These are phyloP conservation scores for Meriones unguiculatus DNA, from an alignment of 2,113 vertebrate genomes.

Conservation along the genomic window DNA sequence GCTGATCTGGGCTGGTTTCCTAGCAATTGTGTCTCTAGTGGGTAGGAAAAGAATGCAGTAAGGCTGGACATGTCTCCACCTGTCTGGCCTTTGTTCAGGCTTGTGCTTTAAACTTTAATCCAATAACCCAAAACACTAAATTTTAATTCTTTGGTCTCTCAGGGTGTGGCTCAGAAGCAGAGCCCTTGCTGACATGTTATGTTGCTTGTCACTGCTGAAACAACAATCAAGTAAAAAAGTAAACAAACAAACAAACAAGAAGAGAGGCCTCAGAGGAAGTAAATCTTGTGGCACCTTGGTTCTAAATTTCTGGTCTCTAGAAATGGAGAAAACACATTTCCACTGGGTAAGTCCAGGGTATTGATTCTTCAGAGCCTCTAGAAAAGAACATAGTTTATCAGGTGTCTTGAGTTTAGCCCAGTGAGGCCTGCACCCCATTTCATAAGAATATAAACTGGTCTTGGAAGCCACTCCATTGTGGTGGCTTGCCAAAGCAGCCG, in stretches of 20 bases:
- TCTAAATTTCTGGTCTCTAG: too few species aligned
- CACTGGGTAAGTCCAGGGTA: too few species aligned
- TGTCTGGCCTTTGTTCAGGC: too few species aligned
- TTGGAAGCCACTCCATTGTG: not conserved
- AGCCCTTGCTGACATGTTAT: rapidly evolving
- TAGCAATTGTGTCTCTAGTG: too few species aligned
- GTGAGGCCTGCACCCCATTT: not conserved
- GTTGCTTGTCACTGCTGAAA: not conserved
- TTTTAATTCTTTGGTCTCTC: not conserved
- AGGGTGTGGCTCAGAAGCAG: not conserved
- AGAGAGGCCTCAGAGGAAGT: not conserved
- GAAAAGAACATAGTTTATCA: not conserved
- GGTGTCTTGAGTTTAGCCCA: not conserved
- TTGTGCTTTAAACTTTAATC: too few species aligned
- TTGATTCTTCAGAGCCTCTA: not conserved
- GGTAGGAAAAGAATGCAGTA: too few species aligned
- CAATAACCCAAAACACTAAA: too few species aligned
- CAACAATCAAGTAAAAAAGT: not conserved
- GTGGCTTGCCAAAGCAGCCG: not conserved
- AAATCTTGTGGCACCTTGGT: too few species aligned
- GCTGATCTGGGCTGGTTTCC: too few species aligned
- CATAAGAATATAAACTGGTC: not conserved
- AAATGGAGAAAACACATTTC: too few species aligned
- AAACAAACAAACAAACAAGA: not conserved
- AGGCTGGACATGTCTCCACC: too few species aligned